Evolutionary conservation across 2,113 vertebrate species (phyloP).

Genomic region (Neomonachus schauinslandi): DNA sequence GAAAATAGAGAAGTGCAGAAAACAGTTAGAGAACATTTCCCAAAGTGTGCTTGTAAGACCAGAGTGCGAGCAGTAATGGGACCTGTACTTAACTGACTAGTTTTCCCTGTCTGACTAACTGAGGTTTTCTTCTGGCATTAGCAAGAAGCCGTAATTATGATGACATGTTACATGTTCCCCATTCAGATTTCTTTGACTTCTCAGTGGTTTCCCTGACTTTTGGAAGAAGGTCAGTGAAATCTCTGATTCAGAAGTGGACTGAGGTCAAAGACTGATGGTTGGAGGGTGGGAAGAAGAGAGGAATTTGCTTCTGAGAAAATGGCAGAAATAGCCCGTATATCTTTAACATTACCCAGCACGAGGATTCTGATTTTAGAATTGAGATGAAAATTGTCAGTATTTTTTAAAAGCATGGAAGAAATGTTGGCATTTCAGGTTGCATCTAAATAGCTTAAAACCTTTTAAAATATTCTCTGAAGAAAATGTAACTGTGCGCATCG

Average conservation of each 20-base stretch:
- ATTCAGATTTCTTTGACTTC: conserved; percentile 13
- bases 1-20: not conserved
- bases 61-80: not conserved
- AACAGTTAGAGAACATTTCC: not conserved
- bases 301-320: conserved; percentile 28
- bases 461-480: conserved; percentile 26
- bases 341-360: not conserved
- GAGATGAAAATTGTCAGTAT: not conserved
- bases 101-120: not conserved
- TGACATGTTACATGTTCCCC: not conserved
- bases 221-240: conserved; percentile 39
- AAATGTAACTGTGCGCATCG: conserved; percentile 22
- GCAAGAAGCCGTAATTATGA: not conserved
- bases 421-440: conserved; percentile 42
- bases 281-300: not conserved
- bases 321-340: not conserved
- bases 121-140: not conserved
- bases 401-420: conserved; percentile 25
- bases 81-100: not conserved
- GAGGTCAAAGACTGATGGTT: not conserved
- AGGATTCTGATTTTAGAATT: conserved; percentile 45
- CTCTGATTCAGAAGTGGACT: not conserved
- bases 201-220: not conserved
- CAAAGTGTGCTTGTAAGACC: not conserved
- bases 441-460: conserved; percentile 42